Evolutionary conservation across 2,113 vertebrate genomes (phyloP).

Genomic region (Tachuris rubrigastra): DNA sequence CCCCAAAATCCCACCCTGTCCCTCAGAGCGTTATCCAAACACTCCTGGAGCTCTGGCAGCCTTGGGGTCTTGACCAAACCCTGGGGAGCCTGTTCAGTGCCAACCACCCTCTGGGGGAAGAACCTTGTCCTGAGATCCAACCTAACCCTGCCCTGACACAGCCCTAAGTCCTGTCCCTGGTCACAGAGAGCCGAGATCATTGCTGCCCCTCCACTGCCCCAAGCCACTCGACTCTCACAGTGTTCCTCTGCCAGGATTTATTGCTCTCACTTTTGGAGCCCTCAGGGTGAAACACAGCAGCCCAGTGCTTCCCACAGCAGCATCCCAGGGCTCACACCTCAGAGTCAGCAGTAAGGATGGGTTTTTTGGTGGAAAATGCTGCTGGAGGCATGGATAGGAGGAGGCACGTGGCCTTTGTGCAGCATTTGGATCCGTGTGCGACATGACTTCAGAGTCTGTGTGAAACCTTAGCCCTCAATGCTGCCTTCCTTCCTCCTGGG

Average conservation of each 20-base stretch:
- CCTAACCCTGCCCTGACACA: not conserved
- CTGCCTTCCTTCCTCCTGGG: not conserved
- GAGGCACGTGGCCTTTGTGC: not conserved
- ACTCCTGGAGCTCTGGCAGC: not conserved
- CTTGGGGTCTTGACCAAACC: not conserved
- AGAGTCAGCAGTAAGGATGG: not conserved
- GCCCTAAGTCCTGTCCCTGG: not conserved
- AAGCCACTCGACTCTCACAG: fast-evolving
- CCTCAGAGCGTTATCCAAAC: fast-evolving
- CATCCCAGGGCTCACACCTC: not conserved
- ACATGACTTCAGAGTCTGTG: conserved; percentile 19
- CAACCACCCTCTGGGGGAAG: not conserved
- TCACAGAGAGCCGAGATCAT: not conserved
- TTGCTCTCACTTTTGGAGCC: not conserved
- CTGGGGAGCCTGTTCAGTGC: not conserved
- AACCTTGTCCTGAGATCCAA: fast-evolving
- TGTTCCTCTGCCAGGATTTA: not conserved
- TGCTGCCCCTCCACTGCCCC: not conserved
- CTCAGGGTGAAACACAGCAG: not conserved
- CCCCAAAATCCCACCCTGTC: not conserved
- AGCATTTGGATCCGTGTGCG: not conserved
- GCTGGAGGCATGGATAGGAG: not conserved
- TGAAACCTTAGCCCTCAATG: conserved; percentile 9
- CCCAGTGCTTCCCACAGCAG: not conserved
- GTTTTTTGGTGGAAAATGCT: not conserved